Evolutionary conservation across 2,888 invertebrate species (phyloP), one percentile per base, ranked within the genome.

Genomic region (Pecten maximus): DNA sequence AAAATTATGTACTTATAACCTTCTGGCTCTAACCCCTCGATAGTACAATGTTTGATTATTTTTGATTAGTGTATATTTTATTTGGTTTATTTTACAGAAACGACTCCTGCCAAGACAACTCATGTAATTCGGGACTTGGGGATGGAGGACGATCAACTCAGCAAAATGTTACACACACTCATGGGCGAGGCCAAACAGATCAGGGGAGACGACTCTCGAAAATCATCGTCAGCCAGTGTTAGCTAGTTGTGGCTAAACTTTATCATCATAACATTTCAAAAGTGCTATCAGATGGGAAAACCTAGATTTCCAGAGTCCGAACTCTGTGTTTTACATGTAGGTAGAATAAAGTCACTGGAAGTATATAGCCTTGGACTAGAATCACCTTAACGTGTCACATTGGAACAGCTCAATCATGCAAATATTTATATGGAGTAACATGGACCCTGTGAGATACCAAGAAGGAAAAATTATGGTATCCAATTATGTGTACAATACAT

Each of bases 101-200:
- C 93, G 39, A 93, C 93, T 35, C 91, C 93, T 19, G 50, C 89
- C 48, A 93, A 91, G 40, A 91, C 92, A 74, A 91, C 91, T 86
- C 74, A 74, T 74, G 90, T 95, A 35, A 92, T 94, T 15, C 93
- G 93, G 74, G 95, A 95, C 86, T 90, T 95, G 23, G 93, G 93
- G 87, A 92, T 94, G 50, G 95, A 95, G 40, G 95, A 95, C 89
- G 95, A 95, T 87, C 95, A 96, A 89, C 92, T 96, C 74, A 95
- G 94, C 90, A 93, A 95, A 92, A 96, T 96, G 96, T 93, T 96
- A 90, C 93, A 93, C 90, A 95, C 95, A 19, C 91, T 96, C 88
- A 95, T 95, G 95, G 95, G 95, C 6, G 96, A 96, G 90, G 95
- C 95, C 28, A 95, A 95, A 91, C 95, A 96, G 92, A 95, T 96